Base-by-base conservation (phyloP, 2,113 vertebrate species). In the Carassius auratus region DNA sequence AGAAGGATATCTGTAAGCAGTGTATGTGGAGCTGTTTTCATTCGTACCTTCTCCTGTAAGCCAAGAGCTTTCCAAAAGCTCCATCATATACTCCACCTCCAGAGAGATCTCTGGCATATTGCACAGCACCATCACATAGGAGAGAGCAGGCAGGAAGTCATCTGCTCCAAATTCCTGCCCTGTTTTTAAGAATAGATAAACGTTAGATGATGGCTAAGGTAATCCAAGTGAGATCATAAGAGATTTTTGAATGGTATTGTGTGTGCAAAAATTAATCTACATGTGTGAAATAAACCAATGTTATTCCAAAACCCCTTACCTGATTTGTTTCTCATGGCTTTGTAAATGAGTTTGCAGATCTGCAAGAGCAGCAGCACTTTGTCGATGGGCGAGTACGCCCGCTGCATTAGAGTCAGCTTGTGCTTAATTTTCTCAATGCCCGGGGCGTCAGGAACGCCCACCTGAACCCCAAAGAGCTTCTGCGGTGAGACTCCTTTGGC, bases 21-120 rank as follows among this genome's bases (percentile, higher is more conserved):
- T 2, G 57, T n/a, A 9, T 6, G 1, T 9, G 21, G 57, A n/a
- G 57, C 19, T 61, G 57, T 9, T 61, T 36, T 33, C 59, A 52
- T n/a, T 23, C 50, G 1, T 84, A 95, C 95, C 94, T 87, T 96
- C 95, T 38, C 95, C 95, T 0, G 91, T 93, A 81, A 96, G 94
- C 89, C 92, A 89, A 6, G 91, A 42, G 1, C 93, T 92, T 68
- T 94, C 94, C 78, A 96, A 85, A 5, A 96, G 91, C 85, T 96
- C 95, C 3, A 94, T 92, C 93, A 95, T 95, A 88, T 95, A 96
- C 84, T 94, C 91, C 0, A 93, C 92, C 61, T 95, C 94, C 62
- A 93, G 84, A 6, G 89, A 89, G 21, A 96, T 91, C 69, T 94
- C 92, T 0, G 95, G 95, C 83, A 95, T 85, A 88, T 95, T 92